Percentiles rank a stretch among this genome's conserved stretches.
Conservation (phyloP, 2,113 vertebrate genomes). For the Seriola dumerili region DNA sequence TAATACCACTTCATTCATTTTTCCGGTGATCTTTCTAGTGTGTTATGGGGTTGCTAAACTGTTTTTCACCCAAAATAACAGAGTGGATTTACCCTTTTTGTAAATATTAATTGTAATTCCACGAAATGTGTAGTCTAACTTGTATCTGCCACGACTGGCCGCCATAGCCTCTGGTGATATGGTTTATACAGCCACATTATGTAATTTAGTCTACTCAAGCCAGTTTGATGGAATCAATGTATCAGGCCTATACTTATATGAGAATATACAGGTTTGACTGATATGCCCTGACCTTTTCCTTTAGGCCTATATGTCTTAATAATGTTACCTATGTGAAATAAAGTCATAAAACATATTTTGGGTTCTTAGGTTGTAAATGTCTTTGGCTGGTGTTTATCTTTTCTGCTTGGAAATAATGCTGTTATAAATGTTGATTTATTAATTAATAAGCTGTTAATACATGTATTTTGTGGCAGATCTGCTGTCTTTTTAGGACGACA, state of each 20-base stretch:
- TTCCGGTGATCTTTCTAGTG: not conserved
- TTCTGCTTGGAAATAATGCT: not conserved
- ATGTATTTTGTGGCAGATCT: too few relatives aligned
- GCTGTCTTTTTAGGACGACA: too few relatives aligned
- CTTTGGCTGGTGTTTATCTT: not conserved
- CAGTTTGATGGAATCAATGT: too few relatives aligned
- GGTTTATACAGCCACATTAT: too few relatives aligned
- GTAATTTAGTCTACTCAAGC: too few relatives aligned
- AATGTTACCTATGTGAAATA: not conserved
- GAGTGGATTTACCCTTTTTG: not conserved
- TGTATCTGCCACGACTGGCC: too few relatives aligned
- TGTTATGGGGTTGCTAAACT: not conserved
- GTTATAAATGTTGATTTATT: not conserved
- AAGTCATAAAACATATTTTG: not conserved
- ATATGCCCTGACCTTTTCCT: not conserved
- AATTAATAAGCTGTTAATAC: not conserved
- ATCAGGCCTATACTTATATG: not conserved
- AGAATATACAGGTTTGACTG: not conserved
- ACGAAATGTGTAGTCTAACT: too few relatives aligned
- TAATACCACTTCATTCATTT: not conserved
- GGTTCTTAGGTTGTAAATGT: not conserved
- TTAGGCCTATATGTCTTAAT: not conserved
- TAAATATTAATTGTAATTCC: too few relatives aligned
- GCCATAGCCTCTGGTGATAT: too few relatives aligned
- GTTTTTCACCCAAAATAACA: not conserved